Evolutionary conservation across 1,140 invertebrate genomes (phyloP).

Genomic region (Telenomus remus): DNA sequence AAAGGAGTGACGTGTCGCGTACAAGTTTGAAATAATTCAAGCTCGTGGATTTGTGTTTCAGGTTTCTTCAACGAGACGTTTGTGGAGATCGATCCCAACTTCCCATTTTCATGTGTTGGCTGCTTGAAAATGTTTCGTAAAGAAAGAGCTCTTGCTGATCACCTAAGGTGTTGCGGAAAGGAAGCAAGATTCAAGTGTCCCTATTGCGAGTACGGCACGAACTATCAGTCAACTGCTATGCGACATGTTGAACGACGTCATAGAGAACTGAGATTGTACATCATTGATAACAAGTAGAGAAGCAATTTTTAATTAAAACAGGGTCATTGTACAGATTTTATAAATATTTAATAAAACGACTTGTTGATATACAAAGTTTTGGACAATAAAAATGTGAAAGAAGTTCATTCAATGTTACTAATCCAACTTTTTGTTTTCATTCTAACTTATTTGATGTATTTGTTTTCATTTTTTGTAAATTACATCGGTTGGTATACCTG

Average conservation of each 20-base stretch:
- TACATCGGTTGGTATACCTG: not conserved
- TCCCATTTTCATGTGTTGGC: constrained; percentile 29
- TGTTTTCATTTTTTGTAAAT: not conserved
- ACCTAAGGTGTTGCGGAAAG: constrained; percentile 80
- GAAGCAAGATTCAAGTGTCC: constrained; percentile 85
- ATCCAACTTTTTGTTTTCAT: not conserved
- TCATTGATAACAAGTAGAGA: constrained; percentile 37
- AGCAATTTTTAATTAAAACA: not conserved
- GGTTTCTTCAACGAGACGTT: constrained; percentile 4
- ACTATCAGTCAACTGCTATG: constrained; percentile 29
- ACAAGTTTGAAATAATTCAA: too few relatives aligned
- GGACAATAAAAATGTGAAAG: too few relatives aligned
- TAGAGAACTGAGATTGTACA: constrained; percentile 23
- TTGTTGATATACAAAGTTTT: not conserved
- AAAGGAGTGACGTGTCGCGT: too few relatives aligned
- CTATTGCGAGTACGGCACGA: constrained; percentile 76
- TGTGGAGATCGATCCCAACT: not conserved
- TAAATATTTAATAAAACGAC: too few relatives aligned
- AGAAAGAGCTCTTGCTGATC: constrained; percentile 32
- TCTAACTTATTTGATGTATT: not conserved
- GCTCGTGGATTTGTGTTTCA: constrained; percentile 29
- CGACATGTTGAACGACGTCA: constrained; percentile 34
- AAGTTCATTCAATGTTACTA: too few relatives aligned
- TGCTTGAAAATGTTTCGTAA: constrained; percentile 52
- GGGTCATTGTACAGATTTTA: constrained; percentile 3